A percentile compares a stretch with the other conserved stretches of the same genome.
Conservation (phyloP, 2,888 invertebrate species). For the Erebia aethiops region DNA sequence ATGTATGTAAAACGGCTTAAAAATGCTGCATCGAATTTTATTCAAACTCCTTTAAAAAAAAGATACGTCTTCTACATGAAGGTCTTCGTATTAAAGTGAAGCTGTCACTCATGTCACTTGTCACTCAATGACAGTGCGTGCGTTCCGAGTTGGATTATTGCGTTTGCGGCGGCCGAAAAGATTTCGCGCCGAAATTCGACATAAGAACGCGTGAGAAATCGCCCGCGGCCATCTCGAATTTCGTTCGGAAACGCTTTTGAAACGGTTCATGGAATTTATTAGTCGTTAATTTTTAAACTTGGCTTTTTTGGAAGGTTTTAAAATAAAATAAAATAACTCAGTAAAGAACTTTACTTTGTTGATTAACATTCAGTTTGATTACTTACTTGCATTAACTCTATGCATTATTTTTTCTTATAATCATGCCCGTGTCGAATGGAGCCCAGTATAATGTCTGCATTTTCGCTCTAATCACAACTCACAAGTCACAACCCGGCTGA, state of each 20-base stretch:
- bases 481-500: too few relatives aligned
- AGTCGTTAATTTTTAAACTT: conserved; percentile 3
- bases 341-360: not conserved
- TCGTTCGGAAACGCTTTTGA: conserved; percentile 66
- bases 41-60: not conserved
- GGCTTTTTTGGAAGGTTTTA: not conserved
- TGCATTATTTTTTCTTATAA: not conserved
- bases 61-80: conserved; percentile 22
- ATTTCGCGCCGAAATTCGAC: conserved; percentile 73
- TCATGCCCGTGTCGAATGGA: too few relatives aligned
- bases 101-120: conserved; percentile 31
- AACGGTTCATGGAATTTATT: conserved; percentile 44
- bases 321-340: not conserved
- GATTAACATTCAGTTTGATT: not conserved
- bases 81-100: conserved; percentile 20
- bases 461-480: too few relatives aligned
- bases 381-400: not conserved
- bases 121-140: conserved; percentile 38
- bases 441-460: too few relatives aligned
- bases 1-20: not conserved
- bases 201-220: conserved; percentile 74
- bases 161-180: conserved; percentile 49
- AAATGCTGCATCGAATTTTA: not conserved
- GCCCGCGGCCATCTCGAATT: conserved; percentile 64
- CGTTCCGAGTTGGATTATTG: conserved; percentile 37